Base-by-base conservation (phyloP, 2,797 vertebrate genomes). In the Argyrosomus regius region DNA sequence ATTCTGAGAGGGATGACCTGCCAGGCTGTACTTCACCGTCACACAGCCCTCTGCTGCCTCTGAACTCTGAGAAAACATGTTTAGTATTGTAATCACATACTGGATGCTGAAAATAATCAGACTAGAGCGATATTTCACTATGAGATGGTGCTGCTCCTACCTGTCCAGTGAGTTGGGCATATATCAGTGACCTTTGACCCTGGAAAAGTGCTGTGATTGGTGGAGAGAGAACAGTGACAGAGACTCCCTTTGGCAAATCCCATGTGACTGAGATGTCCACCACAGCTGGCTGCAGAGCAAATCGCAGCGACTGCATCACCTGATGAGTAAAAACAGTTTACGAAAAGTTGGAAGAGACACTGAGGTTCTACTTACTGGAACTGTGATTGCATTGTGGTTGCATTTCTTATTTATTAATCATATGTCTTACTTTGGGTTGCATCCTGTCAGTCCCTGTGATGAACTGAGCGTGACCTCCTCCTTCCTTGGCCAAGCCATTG, bases 301-400 rank as follows among this genome's bases (percentile, higher is more conserved):
- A 94, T 53, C 91, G 89, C 69, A 98, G 91, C 0, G 95, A 95
- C 92, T 96, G 94, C 90, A 96, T 95, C 84, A 93, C 96, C 96
- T 96, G 76, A 18, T 24, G 48, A 35, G 31, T 7, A 60, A 58
- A 31, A 60, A 28, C 12, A 16, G 24, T 50, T 70, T 18, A 18
- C 5, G 56, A 26, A 67, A 24, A 3, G 10, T 16, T 31, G 4
- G 26, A 2, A 41, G 9, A 5, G 3, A 20, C 14, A 6, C 14
- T 22, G 43, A 12, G 3, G 6, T 31, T 35, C 31, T 41, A 41
- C 11, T 54, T 31, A 31, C 31, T 31, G 31, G 31, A 31, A 31
- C 31, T 31, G 5, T 31, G 31, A 31, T 31, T 31, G 31, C 31
- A 31, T 31, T 31, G 31, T 31, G 31, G 6, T 31, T 31, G 31